Evolutionary conservation across 2,797 vertebrate species (phyloP), one percentile per base, ranked within the genome.

Genomic region (Ptychobarbus kaznakovi): DNA sequence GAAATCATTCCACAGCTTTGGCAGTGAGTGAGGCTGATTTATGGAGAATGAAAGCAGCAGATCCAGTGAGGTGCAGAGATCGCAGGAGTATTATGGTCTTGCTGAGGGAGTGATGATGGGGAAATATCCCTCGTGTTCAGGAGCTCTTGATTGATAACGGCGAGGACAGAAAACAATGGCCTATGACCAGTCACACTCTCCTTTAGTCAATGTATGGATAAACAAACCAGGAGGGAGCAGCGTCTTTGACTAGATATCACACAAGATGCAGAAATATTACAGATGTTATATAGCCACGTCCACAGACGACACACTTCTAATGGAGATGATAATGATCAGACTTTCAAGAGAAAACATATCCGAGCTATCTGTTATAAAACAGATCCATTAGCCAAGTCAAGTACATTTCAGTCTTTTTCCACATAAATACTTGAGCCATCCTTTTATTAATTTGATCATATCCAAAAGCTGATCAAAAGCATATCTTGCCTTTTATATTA

Each of bases 81-180:
- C 6, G 38, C 38, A 1, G 40, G 86, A 92, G 89, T 92, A 87
- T 91, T 93, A 93, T 90, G 42, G 90, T 85, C 91, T 92, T 87
- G 18, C 89, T 92, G 92, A 94, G 88, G 90, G 92, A 94, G 88
- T 85, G 88, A 91, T 91, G 92, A 93, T 90, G 92, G 92, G 91
- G 93, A 93, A 94, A 93, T 87, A 87, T 87, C 83, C 88, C 86
- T 90, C 89, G 87, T 90, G 85, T 87, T 88, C 89, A 85, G 88
- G 56, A 91, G 89, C 91, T 85, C 92, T 92, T 89, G 94, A 95
- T 94, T 92, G 91, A 95, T 94, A 77, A 88, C 11, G 2, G 88
- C 1, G 91, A 90, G 90, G 92, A 92, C 83, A 81, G 90, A 92
- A 89, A 74, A 13, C 70, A 35, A 66, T 38, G 25, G 87, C 90